Evolutionary conservation across 2,888 invertebrate species (phyloP).

Genomic region (Chelonus formosanus): DNA sequence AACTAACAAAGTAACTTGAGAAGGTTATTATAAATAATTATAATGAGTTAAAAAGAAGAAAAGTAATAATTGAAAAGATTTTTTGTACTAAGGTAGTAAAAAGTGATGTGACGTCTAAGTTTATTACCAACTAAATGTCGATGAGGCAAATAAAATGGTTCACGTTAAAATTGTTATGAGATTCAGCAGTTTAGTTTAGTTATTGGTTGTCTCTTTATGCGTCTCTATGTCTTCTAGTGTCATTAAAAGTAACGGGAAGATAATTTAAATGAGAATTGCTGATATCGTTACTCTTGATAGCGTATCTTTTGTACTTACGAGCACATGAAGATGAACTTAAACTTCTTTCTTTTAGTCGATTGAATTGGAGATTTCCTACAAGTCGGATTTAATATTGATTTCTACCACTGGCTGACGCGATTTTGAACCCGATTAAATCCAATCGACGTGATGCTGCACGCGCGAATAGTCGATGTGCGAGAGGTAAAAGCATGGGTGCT

Average conservation of each 20-base stretch:
- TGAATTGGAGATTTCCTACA: slow-evolving; percentile 7
- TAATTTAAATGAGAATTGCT: slow-evolving; percentile 24
- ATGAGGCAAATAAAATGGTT: slow-evolving; percentile 10
- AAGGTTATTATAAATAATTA: too few relatives aligned
- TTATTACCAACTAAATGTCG: slow-evolving; percentile 10
- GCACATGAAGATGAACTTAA: slow-evolving; percentile 3
- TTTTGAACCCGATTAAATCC: slow-evolving; percentile 24
- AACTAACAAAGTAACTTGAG: too few relatives aligned
- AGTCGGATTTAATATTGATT: slow-evolving; percentile 7
- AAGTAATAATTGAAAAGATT: too few relatives aligned
- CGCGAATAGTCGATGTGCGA: slow-evolving; percentile 5
- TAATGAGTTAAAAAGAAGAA: too few relatives aligned
- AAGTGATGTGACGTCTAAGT: too few relatives aligned
- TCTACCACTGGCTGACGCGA: slow-evolving; percentile 7
- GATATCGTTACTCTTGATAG: slow-evolving; percentile 10
- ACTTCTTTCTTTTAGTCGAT: slow-evolving; percentile 1
- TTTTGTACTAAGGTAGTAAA: too few relatives aligned
- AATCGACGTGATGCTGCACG: slow-evolving; percentile 17
- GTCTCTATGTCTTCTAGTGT: not conserved
- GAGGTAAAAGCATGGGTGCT: slow-evolving; percentile 9
- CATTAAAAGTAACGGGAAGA: slow-evolving; percentile 14
- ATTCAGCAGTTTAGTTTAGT: slow-evolving; percentile 12
- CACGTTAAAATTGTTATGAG: slow-evolving; percentile 1
- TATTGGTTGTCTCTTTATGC: slow-evolving; percentile 19
- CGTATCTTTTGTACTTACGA: not conserved